These are phyloP conservation scores for Carpatolechia fugitivella DNA, from an alignment of 2,888 invertebrate species.

Conservation along the genomic window DNA sequence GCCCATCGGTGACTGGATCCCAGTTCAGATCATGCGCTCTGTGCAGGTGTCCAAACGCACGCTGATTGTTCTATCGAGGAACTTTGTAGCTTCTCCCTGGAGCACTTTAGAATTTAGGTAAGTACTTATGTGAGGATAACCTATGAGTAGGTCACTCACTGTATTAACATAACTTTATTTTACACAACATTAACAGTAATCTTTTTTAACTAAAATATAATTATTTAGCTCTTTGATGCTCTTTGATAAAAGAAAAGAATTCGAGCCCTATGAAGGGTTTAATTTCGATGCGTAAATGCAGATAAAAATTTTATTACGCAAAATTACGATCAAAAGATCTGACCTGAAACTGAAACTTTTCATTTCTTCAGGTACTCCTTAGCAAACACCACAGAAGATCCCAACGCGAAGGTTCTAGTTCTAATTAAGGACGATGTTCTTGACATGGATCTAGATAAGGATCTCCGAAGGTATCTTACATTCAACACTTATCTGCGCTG, in stretches of 20 bases:
- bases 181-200: no score
- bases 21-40: constrained; percentile 7
- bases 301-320: no score
- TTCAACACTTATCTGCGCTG: constrained; percentile 10
- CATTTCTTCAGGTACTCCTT: background rate
- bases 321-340: no score
- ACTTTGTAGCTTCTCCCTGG: constrained; percentile 2
- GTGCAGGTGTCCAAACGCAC: constrained; percentile 1
- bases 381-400: background rate
- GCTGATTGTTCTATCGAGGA: constrained; percentile 1
- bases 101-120: constrained; percentile 9
- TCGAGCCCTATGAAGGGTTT: no score
- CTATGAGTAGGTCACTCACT: no score
- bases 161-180: no score
- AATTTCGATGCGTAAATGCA: no score
- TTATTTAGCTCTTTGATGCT: no score
- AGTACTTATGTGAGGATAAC: no score
- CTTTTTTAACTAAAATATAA: no score
- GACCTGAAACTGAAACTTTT: no score
- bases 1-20: constrained; percentile 25
- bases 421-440: constrained; percentile 7
- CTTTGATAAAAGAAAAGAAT: no score
- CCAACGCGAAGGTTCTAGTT: constrained; percentile 2
- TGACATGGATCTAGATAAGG: background rate
- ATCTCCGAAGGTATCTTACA: background rate